phyloP scores from a whole-genome alignment of 2,888 invertebrate species.

The Melipona beecheii region DNA sequence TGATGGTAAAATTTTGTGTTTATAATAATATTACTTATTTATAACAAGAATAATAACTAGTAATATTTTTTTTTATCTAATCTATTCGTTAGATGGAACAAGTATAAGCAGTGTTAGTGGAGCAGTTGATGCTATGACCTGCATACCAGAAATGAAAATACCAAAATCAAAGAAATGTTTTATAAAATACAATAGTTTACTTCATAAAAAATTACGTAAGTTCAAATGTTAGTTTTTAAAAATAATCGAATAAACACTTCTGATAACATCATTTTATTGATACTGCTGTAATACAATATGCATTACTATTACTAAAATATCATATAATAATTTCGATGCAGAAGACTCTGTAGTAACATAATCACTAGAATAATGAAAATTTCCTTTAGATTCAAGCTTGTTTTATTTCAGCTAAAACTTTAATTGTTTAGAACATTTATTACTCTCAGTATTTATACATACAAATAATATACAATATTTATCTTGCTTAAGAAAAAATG shows the following conservation, averaged over 20 bases:
- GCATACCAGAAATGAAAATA: constrained; percentile 76
- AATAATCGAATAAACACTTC: constrained; percentile 6
- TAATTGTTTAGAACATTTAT: constrained; percentile 32
- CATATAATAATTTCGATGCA: constrained; percentile 65
- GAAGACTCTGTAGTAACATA: constrained; percentile 60
- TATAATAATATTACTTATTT: background rate
- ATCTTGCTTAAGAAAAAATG: constrained; percentile 24
- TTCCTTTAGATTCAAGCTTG: constrained; percentile 46
- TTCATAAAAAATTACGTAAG: constrained; percentile 82
- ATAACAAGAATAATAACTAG: background rate
- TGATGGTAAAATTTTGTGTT: constrained; percentile 74
- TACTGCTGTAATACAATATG: constrained; percentile 64
- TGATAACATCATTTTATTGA: constrained; percentile 70
- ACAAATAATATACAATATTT: constrained; percentile 31
- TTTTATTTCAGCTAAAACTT: constrained; percentile 48
- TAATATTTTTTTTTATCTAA: background rate
- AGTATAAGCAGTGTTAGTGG: constrained; percentile 80
- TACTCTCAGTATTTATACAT: constrained; percentile 28
- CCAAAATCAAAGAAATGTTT: constrained; percentile 76
- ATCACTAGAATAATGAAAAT: constrained; percentile 48
- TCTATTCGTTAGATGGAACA: constrained; percentile 71
- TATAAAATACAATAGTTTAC: constrained; percentile 82
- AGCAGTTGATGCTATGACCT: constrained; percentile 78
- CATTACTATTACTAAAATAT: constrained; percentile 72
- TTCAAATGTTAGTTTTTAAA: constrained; percentile 40